These are phyloP conservation scores for Edolisoma coerulescens DNA, from an alignment of 2,113 vertebrate species.

Conservation along the genomic window DNA sequence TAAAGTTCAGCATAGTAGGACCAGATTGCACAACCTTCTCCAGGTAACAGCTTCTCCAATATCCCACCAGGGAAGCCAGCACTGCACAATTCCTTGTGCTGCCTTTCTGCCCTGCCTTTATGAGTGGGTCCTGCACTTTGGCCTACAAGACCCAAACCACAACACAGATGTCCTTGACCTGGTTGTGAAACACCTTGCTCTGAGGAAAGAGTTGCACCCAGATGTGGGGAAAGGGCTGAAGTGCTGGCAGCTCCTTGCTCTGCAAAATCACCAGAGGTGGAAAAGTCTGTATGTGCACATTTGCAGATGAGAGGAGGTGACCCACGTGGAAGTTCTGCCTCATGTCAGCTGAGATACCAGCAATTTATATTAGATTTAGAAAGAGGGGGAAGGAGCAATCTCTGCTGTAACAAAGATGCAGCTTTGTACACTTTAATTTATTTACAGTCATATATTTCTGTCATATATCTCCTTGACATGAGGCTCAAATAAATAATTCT, in stretches of 20 bases:
- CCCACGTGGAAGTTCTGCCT: not conserved
- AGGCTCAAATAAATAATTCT: not conserved
- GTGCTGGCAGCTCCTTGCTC: not conserved
- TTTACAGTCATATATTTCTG: not conserved
- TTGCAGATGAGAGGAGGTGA: not conserved
- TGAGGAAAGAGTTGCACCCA: not conserved
- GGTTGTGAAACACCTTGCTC: not conserved
- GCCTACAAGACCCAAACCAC: not conserved
- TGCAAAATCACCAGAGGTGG: not conserved
- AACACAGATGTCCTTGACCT: not conserved
- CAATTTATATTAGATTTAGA: not conserved
- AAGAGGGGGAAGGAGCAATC: not conserved
- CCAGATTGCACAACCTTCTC: not conserved
- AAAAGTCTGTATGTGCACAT: not conserved
- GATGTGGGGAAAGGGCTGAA: fast-evolving
- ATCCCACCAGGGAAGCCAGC: fast-evolving
- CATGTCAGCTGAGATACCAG: not conserved
- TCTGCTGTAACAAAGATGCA: not conserved
- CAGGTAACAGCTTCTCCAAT: not conserved
- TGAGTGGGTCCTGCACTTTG: not conserved
- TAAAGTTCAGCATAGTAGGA: not conserved
- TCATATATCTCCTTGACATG: not conserved
- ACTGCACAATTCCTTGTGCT: not conserved
- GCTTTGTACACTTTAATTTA: not conserved
- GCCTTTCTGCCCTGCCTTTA: not conserved